Evolutionary conservation across 2,888 invertebrate genomes (phyloP), one percentile per base, ranked within the genome.

Genomic region (Ectropis crepuscularia): DNA sequence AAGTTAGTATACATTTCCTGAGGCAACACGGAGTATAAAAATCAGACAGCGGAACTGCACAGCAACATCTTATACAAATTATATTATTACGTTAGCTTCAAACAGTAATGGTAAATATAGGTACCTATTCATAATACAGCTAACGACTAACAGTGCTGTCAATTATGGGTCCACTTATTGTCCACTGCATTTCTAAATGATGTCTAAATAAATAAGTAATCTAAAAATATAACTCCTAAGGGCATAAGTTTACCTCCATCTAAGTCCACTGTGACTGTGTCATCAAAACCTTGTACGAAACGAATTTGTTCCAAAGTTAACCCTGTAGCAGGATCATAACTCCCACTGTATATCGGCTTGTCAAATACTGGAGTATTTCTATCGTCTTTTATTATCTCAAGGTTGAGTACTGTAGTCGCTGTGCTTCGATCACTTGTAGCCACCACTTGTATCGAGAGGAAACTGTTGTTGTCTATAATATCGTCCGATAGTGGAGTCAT

Each of bases 331-430:
- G 75, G 38, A 38, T 78, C 74, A 65, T 88, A 89, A 10, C 71
- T 74, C 42, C 86, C 89, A 6, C 63, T 71, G 63, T 90, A 90
- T 42, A 88, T 65, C 9, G 75, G 67, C 37, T 71, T 74, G 62
- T 80, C 81, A 63, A 90, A 90, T 5, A 81, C 74, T 0, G 89
- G 90, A 0, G 89, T 88, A 2, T 76, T 63, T 12, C 71, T 75
- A 58, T 90, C 90, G 12, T 89, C 81, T 64, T 88, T 88, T 57
- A 89, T 74, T 51, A 90, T 83, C 48, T 86, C 83, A 37, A 90
- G 73, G n/a, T 78, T 79, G 28, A 88, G 80, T 57, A 86, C 70
- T 42, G 85, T 69, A 2, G 72, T 74, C 6, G 85, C 76, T 5
- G 72, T 64, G 66, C 79, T 85, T 46, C 68, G 68, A 9, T 67